Evolutionary conservation across 1,140 invertebrate species (phyloP).

Genomic region (Hycleus cichorii): DNA sequence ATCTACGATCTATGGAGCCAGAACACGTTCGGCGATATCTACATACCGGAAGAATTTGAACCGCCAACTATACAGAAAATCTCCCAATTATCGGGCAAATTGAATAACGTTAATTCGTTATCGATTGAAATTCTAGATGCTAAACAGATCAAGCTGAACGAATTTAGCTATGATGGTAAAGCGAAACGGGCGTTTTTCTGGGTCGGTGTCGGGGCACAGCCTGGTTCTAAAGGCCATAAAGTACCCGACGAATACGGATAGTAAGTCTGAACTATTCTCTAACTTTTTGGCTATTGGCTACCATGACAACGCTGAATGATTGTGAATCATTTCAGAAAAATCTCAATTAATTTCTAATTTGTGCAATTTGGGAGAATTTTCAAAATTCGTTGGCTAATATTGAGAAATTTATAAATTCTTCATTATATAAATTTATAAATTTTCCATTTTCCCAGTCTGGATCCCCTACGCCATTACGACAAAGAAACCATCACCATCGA

Average conservation of each 20-base stretch:
- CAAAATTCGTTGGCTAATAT: too few species aligned
- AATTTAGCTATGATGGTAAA: slow-evolving; percentile 70
- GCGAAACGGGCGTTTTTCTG: slow-evolving; percentile 77
- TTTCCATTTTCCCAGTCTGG: slow-evolving; percentile 47
- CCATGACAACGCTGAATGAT: too few species aligned
- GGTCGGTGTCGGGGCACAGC: slow-evolving; percentile 81
- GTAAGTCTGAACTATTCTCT: slow-evolving; percentile 53
- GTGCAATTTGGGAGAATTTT: too few species aligned
- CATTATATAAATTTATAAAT: too few species aligned
- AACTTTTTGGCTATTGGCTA: too few species aligned
- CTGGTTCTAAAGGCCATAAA: slow-evolving; percentile 63
- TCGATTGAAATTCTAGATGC: slow-evolving; percentile 70
- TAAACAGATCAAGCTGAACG: slow-evolving; percentile 68
- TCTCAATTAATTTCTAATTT: too few species aligned
- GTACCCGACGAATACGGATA: slow-evolving; percentile 89
- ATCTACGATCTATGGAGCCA: slow-evolving; percentile 80
- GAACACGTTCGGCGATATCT: slow-evolving; percentile 84
- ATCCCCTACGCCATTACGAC: slow-evolving; percentile 61
- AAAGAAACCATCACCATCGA: slow-evolving; percentile 68
- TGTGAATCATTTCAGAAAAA: too few species aligned
- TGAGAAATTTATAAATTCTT: too few species aligned
- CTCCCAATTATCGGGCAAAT: slow-evolving; percentile 60
- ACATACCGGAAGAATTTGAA: slow-evolving; percentile 85
- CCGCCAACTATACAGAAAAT: slow-evolving; percentile 70
- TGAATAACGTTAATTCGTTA: slow-evolving; percentile 63